Evolutionary conservation across 2,888 invertebrate genomes (phyloP).

Genomic region (Platycheirus rosarum): DNA sequence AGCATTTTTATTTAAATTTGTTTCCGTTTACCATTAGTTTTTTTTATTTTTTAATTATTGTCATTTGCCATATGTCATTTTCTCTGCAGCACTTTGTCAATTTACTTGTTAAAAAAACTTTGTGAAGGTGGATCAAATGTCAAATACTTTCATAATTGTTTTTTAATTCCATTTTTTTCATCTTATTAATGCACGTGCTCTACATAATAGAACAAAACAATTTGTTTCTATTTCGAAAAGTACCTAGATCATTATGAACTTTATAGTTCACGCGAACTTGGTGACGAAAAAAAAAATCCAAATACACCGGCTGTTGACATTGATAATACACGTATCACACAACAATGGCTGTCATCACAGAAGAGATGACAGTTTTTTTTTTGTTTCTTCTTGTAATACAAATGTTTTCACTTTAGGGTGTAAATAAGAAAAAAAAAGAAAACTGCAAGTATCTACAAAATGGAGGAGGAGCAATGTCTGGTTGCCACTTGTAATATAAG

Average conservation of each 20-base stretch:
- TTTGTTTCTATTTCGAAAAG: neutral
- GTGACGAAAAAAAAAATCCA: neutral
- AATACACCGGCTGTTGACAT: constrained; percentile 34
- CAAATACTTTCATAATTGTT: constrained; percentile 2
- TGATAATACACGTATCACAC: constrained; percentile 45
- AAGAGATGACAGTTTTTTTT: constrained; percentile 11
- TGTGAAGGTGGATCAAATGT: constrained; percentile 6
- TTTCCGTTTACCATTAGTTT: neutral
- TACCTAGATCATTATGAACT: constrained; percentile 22
- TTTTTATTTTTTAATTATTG: neutral
- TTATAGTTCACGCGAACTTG: neutral
- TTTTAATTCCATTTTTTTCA: neutral
- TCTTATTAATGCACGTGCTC: constrained; percentile 14
- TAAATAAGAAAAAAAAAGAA: constrained; percentile 10
- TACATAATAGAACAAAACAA: neutral
- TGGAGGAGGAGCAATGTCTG: constrained; percentile 1
- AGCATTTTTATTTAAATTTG: no score
- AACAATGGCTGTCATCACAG: constrained; percentile 32
- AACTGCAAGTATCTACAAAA: neutral
- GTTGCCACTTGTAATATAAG: neutral
- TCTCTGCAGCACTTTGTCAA: neutral
- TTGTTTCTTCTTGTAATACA: constrained; percentile 11
- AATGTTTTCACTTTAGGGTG: constrained; percentile 35
- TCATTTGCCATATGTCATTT: constrained; percentile 9
- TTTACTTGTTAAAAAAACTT: no score